Percentiles rank a stretch among this genome's conserved stretches.
Evolutionary conservation across 2,113 vertebrate species (phyloP).

Genomic region (Aptenodytes patagonicus): DNA sequence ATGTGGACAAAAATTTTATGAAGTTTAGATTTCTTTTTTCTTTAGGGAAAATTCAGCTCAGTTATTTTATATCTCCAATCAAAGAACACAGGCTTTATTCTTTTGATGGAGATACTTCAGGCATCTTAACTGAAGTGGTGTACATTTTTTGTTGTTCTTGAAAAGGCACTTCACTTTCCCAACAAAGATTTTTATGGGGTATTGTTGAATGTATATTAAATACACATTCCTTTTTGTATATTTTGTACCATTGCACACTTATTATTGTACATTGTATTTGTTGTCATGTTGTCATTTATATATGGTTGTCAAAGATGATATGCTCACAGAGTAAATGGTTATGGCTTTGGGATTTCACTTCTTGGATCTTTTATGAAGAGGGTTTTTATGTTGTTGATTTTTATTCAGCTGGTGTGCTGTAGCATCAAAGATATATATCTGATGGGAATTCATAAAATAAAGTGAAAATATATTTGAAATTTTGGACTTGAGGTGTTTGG

Average conservation of each 20-base stretch:
- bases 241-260: slow-evolving; percentile 55
- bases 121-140: slow-evolving; percentile 7
- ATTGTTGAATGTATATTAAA: slow-evolving; percentile 61
- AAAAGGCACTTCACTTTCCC: slow-evolving; percentile 43
- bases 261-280: slow-evolving; percentile 42
- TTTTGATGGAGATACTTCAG: slow-evolving; percentile 24
- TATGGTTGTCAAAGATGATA: slow-evolving; percentile 36
- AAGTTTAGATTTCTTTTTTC: not conserved
- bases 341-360: slow-evolving; percentile 56
- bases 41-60: not conserved
- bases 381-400: slow-evolving; percentile 56
- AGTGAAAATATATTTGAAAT: slow-evolving; percentile 58
- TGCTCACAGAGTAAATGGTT: slow-evolving; percentile 44
- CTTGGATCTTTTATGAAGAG: slow-evolving; percentile 50
- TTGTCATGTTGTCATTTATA: slow-evolving; percentile 47
- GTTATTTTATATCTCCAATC: slow-evolving; percentile 27
- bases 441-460: slow-evolving; percentile 61
- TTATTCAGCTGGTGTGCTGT: slow-evolving; percentile 47
- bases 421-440: slow-evolving; percentile 38
- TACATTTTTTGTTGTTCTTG: slow-evolving; percentile 44
- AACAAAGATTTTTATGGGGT: slow-evolving; percentile 49
- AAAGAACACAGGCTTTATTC: not conserved
- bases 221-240: slow-evolving; percentile 60
- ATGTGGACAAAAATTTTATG: not conserved
- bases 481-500: not conserved